Evolutionary conservation across 2,797 vertebrate species (phyloP).

Genomic region (Thaleichthys pacificus): DNA sequence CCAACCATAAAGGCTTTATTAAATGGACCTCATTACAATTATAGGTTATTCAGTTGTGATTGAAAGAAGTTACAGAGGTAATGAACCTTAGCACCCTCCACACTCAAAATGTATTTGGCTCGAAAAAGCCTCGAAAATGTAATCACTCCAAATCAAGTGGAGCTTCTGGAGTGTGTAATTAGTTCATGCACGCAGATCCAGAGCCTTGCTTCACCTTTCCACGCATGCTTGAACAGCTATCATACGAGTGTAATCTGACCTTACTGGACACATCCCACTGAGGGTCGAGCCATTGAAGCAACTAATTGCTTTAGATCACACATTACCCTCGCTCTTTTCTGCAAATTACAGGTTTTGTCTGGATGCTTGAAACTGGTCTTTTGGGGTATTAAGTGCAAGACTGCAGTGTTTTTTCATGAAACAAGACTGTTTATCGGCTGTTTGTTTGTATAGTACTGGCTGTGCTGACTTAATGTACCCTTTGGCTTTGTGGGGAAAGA

Average conservation of each 20-base stretch:
- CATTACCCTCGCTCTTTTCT: conserved; percentile 22
- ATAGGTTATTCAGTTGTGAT: not conserved
- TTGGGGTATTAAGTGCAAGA: conserved; percentile 19
- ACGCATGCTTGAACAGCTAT: conserved; percentile 54
- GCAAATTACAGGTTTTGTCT: conserved; percentile 29
- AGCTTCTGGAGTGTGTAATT: conserved; percentile 64
- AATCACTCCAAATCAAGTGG: conserved; percentile 53
- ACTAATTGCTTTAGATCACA: conserved; percentile 48
- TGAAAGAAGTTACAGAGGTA: not conserved
- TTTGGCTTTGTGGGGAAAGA: not conserved
- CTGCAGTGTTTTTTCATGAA: not conserved
- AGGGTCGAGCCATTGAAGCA: conserved; percentile 52
- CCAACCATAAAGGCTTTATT: conserved; percentile 16
- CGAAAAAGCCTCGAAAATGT: conserved; percentile 31
- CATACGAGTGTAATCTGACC: conserved; percentile 61
- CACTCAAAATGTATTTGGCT: not conserved
- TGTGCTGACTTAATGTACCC: not conserved
- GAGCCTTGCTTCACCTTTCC: conserved; percentile 57
- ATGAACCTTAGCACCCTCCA: not conserved
- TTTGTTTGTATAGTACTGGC: not conserved
- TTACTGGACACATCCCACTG: conserved; percentile 40
- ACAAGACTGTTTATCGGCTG: conserved; percentile 4
- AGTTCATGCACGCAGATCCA: conserved; percentile 52
- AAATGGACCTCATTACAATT: conserved; percentile 14
- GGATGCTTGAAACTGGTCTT: not conserved